phyloP scores from a whole-genome alignment of 1,140 invertebrate species.

The Trissolcus basalis region DNA sequence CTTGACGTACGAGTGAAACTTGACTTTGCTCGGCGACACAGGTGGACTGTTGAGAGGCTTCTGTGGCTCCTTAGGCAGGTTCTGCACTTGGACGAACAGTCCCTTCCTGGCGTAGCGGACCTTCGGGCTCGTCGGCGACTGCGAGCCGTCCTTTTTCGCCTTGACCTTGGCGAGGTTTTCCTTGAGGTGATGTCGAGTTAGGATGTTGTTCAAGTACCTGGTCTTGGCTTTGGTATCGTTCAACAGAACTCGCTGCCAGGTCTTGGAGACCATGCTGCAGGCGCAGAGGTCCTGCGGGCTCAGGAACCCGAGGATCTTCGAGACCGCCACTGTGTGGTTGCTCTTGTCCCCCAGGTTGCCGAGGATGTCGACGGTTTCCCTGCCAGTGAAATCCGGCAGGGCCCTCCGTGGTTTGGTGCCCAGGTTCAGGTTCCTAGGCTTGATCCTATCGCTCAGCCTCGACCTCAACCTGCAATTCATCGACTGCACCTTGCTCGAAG shows the following conservation, averaged over 20 bases:
- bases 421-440: slow-evolving; percentile 67
- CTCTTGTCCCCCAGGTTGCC: slow-evolving; percentile 68
- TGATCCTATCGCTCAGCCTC: slow-evolving; percentile 62
- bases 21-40: slow-evolving; percentile 74
- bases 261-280: slow-evolving; percentile 69
- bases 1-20: slow-evolving; percentile 74
- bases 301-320: slow-evolving; percentile 67
- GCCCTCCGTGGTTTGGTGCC: slow-evolving; percentile 9
- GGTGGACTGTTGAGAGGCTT: slow-evolving; percentile 69
- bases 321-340: slow-evolving; percentile 66
- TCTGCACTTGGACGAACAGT: slow-evolving; percentile 67
- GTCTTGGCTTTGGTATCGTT: slow-evolving; percentile 64
- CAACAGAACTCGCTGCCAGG: slow-evolving; percentile 66
- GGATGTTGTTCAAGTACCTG: slow-evolving; percentile 63
- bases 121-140: slow-evolving; percentile 62
- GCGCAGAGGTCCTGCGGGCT: slow-evolving; percentile 67
- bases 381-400: slow-evolving; percentile 62
- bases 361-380: slow-evolving; percentile 65
- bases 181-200: slow-evolving; percentile 67
- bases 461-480: slow-evolving; percentile 52
- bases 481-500: slow-evolving; percentile 38
- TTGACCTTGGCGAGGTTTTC: slow-evolving; percentile 68
- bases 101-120: slow-evolving; percentile 65
- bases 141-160: slow-evolving; percentile 60
- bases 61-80: slow-evolving; percentile 60